phyloP scores from a whole-genome alignment of 2,113 vertebrate genomes.

The Caracal caracal region DNA sequence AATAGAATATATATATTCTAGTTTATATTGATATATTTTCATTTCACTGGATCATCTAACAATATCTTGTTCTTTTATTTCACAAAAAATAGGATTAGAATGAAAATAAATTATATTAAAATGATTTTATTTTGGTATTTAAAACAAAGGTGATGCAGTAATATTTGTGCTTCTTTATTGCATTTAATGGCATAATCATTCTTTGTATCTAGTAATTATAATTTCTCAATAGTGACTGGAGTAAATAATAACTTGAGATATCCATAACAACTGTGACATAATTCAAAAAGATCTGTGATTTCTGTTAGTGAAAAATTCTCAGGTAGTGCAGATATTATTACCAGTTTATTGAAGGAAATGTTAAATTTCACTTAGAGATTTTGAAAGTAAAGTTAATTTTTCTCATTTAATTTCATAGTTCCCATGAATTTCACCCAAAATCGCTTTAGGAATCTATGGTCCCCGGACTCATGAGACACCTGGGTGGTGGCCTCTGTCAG shows the following conservation, averaged over 20 bases:
- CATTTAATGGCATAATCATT: neutral
- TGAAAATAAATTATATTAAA: slow-evolving; percentile 3
- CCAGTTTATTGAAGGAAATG: neutral
- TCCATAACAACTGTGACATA: neutral
- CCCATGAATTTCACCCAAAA: neutral
- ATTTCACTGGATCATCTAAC: neutral
- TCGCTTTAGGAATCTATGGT: neutral
- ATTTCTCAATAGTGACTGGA: neutral
- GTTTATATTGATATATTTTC: neutral
- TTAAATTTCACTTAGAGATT: neutral
- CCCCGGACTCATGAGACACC: neutral
- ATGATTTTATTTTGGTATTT: neutral
- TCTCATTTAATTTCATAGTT: neutral
- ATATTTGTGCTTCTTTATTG: neutral
- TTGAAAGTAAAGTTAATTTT: neutral
- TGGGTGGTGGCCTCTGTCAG: too few species aligned
- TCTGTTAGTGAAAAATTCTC: neutral
- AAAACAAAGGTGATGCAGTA: neutral
- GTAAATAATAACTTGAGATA: neutral
- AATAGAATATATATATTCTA: neutral
- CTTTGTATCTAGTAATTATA: neutral
- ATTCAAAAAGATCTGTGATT: neutral
- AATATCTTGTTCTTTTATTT: neutral
- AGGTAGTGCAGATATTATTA: neutral
- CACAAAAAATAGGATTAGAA: neutral